Evolutionary conservation across 2,113 vertebrate genomes (phyloP).

Genomic region (Hippocampus abdominalis): DNA sequence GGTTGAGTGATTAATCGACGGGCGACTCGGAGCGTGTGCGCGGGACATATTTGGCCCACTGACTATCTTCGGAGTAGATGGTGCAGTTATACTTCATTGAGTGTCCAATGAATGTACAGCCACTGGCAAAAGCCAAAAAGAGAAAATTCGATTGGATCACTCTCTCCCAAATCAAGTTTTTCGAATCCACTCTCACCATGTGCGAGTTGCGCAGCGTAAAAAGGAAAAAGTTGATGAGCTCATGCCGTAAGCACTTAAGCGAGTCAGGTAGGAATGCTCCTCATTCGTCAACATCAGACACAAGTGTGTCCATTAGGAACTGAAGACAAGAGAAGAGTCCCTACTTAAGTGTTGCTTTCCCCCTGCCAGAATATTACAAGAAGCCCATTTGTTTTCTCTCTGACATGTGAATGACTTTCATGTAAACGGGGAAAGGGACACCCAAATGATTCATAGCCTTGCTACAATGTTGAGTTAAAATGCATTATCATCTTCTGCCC

Average conservation of each 20-base stretch:
- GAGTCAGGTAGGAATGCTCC: conserved; percentile 52
- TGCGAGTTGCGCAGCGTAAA: neutral
- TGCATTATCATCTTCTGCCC: neutral
- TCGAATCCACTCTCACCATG: neutral
- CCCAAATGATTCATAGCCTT: conserved; percentile 19
- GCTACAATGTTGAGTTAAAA: neutral
- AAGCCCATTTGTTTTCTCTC: conserved; percentile 56
- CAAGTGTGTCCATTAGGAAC: conserved; percentile 56
- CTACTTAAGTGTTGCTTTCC: conserved; percentile 52
- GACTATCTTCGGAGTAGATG: too few species aligned
- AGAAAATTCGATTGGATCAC: neutral
- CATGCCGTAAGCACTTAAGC: conserved; percentile 49
- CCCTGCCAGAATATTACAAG: conserved; percentile 59
- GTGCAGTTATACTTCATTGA: too few species aligned
- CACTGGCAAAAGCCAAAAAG: neutral
- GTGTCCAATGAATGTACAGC: too few species aligned
- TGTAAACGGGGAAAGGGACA: conserved; percentile 6
- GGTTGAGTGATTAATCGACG: too few species aligned
- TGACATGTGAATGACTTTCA: conserved; percentile 30
- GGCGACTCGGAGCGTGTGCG: too few species aligned
- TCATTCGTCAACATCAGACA: conserved; percentile 60
- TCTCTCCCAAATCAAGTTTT: neutral
- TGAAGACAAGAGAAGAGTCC: conserved; percentile 21
- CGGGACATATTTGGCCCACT: too few species aligned
- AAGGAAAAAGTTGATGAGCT: conserved; percentile 36